phyloP scores from a whole-genome alignment of 1,140 invertebrate genomes.

The Hyposmocoma kahamanoa region DNA sequence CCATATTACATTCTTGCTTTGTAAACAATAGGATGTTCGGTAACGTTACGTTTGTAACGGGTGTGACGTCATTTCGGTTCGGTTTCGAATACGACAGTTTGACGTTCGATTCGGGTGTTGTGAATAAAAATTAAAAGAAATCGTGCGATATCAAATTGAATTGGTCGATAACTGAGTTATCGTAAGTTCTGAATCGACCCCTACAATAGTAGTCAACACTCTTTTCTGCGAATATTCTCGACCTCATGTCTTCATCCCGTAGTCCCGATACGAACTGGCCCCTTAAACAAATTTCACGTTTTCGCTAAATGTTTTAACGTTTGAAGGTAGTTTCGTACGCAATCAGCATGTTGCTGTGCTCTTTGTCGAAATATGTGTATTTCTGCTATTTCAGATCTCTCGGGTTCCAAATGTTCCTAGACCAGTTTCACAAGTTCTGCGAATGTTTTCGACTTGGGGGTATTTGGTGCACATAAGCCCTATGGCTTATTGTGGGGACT shows the following conservation, averaged over 20 bases:
- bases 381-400: constrained; percentile 9
- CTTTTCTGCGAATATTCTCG: not conserved
- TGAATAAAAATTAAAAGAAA: too few species aligned
- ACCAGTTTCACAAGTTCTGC: not conserved
- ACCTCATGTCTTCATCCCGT: not conserved
- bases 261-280: not conserved
- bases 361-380: constrained; percentile 6
- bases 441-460: constrained; percentile 1
- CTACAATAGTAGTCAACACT: constrained; percentile 4
- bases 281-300: not conserved
- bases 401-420: not conserved
- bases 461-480: too few species aligned
- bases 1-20: too few species aligned
- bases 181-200: too few species aligned
- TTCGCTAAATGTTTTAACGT: constrained; percentile 3
- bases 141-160: too few species aligned
- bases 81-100: too few species aligned
- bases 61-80: too few species aligned
- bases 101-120: too few species aligned
- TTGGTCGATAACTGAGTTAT: too few species aligned
- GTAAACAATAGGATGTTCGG: too few species aligned
- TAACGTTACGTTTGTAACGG: too few species aligned
- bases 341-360: not conserved
- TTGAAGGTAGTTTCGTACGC: not conserved
- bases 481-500: too few species aligned